phyloP scores from a whole-genome alignment of 2,797 vertebrate genomes.

The Gymnothorax reevesii region DNA sequence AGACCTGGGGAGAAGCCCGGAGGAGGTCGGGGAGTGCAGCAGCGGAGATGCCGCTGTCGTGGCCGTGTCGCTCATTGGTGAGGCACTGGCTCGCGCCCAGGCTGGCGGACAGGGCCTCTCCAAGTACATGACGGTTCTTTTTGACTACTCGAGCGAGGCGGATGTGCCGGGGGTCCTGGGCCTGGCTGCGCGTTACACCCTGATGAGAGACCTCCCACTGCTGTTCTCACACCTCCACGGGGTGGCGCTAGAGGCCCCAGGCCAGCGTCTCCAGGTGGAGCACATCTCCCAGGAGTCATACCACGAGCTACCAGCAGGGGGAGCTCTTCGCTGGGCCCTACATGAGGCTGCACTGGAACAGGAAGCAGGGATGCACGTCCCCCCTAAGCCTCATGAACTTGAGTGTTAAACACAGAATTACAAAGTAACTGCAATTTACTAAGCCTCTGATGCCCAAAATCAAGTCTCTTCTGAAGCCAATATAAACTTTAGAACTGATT shows the following conservation, averaged over 20 bases:
- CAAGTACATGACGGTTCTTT: slow-evolving; percentile 74
- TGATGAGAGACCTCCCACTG: slow-evolving; percentile 66
- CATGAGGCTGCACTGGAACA: slow-evolving; percentile 52
- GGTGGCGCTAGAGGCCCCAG: slow-evolving; percentile 70
- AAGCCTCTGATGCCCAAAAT: no score
- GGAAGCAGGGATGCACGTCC: neutral
- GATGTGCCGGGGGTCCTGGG: slow-evolving; percentile 69
- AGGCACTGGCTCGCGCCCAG: slow-evolving; percentile 67
- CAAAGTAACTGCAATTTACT: no score
- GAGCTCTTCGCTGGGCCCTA: slow-evolving; percentile 66
- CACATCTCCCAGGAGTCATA: slow-evolving; percentile 68
- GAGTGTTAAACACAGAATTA: neutral
- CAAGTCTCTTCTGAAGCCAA: no score
- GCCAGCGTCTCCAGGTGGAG: slow-evolving; percentile 63
- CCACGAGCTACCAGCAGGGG: slow-evolving; percentile 61
- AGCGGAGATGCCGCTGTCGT: slow-evolving; percentile 40
- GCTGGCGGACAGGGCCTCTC: slow-evolving; percentile 64
- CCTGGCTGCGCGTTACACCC: slow-evolving; percentile 66
- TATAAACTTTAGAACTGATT: no score
- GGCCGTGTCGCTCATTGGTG: slow-evolving; percentile 62
- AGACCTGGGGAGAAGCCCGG: slow-evolving; percentile 23
- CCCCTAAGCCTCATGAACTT: neutral
- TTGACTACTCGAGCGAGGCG: slow-evolving; percentile 67
- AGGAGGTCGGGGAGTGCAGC: slow-evolving; percentile 19
- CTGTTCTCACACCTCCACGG: slow-evolving; percentile 76